These are phyloP conservation scores for Drosophila serrata DNA, from an alignment of 1,140 invertebrate genomes.

Conservation along the genomic window DNA sequence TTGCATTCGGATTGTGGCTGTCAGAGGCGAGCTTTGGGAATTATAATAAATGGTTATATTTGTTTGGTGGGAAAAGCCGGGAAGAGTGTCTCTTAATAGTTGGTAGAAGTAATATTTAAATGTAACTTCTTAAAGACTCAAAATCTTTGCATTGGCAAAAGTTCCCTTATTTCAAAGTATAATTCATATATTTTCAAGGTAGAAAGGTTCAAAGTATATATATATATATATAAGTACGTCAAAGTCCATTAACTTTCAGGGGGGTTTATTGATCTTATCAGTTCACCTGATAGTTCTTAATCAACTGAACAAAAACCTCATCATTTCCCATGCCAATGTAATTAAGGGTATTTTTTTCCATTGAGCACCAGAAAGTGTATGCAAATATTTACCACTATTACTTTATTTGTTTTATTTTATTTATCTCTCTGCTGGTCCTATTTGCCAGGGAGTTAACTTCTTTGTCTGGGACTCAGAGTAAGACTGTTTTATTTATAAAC, in stretches of 20 bases:
- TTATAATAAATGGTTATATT: constrained; percentile 35
- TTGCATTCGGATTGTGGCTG: constrained; percentile 49
- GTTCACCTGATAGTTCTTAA: not conserved
- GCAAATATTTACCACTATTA: not conserved
- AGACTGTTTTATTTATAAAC: constrained; percentile 1
- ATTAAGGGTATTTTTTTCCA: constrained; percentile 2
- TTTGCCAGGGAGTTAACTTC: constrained; percentile 1
- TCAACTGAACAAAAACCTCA: constrained; percentile 6
- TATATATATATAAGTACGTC: too few relatives aligned
- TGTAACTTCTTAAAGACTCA: too few relatives aligned
- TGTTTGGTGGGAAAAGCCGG: constrained; percentile 21
- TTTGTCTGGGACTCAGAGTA: not conserved
- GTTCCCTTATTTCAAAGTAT: too few relatives aligned
- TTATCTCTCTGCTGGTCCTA: not conserved
- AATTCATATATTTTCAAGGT: not conserved
- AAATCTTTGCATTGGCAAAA: too few relatives aligned
- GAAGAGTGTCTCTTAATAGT: not conserved
- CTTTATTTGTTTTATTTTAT: constrained; percentile 4
- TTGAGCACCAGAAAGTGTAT: constrained; percentile 8
- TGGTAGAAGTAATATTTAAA: too few relatives aligned
- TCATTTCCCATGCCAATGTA: constrained; percentile 4
- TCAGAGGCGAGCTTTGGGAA: constrained; percentile 57
- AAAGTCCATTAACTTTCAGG: not conserved
- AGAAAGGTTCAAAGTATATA: too few relatives aligned
- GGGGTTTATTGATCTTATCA: constrained; percentile 4